phyloP scores from a whole-genome alignment of 2,113 vertebrate species.

The Ochotona curzoniae region DNA sequence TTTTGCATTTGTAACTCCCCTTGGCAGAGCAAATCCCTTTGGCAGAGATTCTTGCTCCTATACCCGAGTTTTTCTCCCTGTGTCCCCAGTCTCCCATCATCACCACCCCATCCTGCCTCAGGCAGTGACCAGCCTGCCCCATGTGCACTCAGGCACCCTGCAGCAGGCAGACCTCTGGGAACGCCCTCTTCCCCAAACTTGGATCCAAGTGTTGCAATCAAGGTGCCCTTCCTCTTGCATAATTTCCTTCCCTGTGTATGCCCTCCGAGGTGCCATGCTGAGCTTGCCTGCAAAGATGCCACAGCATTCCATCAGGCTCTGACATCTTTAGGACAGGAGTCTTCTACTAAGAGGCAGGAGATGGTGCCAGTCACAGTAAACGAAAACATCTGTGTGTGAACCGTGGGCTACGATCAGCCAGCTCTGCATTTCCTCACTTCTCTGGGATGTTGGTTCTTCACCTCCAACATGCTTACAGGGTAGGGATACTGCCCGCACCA shows the following conservation, averaged over 20 bases:
- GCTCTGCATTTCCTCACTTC: background rate
- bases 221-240: background rate
- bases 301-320: background rate
- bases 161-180: too few relatives aligned
- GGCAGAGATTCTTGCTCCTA: background rate
- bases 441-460: background rate
- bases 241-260: too few relatives aligned
- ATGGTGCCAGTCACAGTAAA: background rate
- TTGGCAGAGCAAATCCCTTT: background rate
- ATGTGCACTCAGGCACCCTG: background rate
- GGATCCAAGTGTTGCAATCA: background rate
- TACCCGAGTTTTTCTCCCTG: background rate
- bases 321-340: background rate
- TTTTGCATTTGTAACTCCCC: background rate
- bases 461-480: too few relatives aligned
- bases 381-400: background rate
- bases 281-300: background rate
- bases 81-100: background rate
- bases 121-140: background rate
- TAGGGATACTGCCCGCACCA: background rate
- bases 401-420: background rate
- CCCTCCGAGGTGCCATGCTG: fast-evolving
- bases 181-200: background rate
- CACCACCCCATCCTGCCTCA: too few relatives aligned
- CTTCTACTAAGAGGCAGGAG: background rate